phyloP scores from a whole-genome alignment of 2,797 vertebrate species.

The Enoplosus armatus region DNA sequence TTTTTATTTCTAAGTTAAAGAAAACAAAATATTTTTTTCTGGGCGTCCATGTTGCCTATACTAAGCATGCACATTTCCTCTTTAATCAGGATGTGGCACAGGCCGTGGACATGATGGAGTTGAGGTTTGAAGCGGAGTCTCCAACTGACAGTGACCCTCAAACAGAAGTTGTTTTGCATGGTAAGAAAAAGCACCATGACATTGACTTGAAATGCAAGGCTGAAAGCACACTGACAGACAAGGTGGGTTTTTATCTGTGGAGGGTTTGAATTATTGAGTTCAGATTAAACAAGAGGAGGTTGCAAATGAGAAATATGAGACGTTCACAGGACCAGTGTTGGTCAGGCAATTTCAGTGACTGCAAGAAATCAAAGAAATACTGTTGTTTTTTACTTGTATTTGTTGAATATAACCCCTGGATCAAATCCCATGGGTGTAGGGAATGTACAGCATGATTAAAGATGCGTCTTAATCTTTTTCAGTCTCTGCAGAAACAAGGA shows the following conservation, averaged over 20 bases:
- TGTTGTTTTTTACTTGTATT: not conserved
- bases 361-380: too few species aligned
- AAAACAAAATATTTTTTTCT: too few species aligned
- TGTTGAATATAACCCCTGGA: not conserved
- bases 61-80: too few species aligned
- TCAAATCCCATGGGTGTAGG: not conserved
- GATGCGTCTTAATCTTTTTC: conserved; percentile 21
- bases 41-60: too few species aligned
- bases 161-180: conserved; percentile 40
- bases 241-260: not conserved
- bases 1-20: too few species aligned
- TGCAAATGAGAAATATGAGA: too few species aligned
- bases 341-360: too few species aligned
- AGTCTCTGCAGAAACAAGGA: conserved; percentile 27
- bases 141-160: not conserved
- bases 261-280: not conserved
- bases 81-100: conserved; percentile 49
- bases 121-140: conserved; percentile 22
- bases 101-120: conserved; percentile 17
- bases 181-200: conserved; percentile 33
- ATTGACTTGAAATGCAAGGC: not conserved
- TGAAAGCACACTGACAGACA: not conserved
- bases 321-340: too few species aligned
- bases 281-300: not conserved
- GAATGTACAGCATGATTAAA: not conserved